Percentiles rank a stretch among this genome's conserved stretches.
Conservation (phyloP, 2,797 vertebrate species). For the Sciurus carolinensis region DNA sequence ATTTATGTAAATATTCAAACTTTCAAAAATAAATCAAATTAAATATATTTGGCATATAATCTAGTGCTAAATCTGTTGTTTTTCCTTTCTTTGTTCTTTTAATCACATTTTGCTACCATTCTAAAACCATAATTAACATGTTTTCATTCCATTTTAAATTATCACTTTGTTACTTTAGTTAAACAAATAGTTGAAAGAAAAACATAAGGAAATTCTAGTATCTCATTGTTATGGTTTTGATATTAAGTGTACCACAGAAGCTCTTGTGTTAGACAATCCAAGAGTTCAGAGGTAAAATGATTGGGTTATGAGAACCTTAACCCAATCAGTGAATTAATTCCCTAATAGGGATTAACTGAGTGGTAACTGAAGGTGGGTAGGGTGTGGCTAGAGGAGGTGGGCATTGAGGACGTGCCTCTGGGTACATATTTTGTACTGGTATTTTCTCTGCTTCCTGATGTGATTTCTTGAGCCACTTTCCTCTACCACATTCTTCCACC, state of each 20-base stretch:
- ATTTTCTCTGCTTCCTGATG: too few species aligned
- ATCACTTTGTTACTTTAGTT: background rate
- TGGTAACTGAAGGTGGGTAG: too few species aligned
- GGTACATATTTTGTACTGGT: too few species aligned
- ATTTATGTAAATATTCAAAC: slow-evolving; percentile 18
- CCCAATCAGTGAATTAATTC: too few species aligned
- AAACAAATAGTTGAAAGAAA: background rate
- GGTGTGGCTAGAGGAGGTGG: too few species aligned
- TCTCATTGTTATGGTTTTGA: background rate
- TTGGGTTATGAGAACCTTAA: background rate
- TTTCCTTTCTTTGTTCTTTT: slow-evolving; percentile 27
- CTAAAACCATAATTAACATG: slow-evolving; percentile 4
- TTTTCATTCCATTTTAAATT: slow-evolving; percentile 39
- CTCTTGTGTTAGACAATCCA: too few species aligned
- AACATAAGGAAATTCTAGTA: background rate
- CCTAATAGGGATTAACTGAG: too few species aligned
- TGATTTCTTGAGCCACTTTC: too few species aligned
- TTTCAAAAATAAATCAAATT: background rate
- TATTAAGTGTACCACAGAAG: too few species aligned
- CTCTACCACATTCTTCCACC: too few species aligned
- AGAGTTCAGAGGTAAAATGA: too few species aligned
- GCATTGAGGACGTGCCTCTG: too few species aligned
- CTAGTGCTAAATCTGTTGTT: background rate
- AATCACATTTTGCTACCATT: background rate
- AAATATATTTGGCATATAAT: background rate